A percentile compares a stretch with the other conserved stretches of the same genome.
Evolutionary conservation across 2,113 vertebrate species (phyloP).

Genomic region (Lichenostomus cassidix): DNA sequence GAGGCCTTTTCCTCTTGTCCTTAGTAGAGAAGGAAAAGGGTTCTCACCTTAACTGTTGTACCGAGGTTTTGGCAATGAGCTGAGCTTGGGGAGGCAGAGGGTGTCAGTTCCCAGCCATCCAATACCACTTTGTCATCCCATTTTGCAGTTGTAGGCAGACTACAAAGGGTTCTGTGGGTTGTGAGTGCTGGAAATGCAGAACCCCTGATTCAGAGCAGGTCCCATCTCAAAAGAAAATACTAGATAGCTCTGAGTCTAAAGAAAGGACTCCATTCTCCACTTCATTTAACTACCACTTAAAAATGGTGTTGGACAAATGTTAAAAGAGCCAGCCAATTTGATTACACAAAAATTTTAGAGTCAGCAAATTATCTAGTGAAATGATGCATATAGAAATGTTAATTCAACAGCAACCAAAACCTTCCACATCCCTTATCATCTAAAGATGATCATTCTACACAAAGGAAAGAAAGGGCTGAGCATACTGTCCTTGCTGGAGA

Average conservation of each 20-base stretch:
- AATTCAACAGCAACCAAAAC: conserved; percentile 9
- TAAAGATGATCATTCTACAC: background rate
- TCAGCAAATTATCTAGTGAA: conserved; percentile 52
- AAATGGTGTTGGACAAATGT: conserved; percentile 6
- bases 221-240: background rate
- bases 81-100: background rate
- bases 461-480: background rate
- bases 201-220: background rate
- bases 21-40: background rate
- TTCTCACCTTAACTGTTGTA: background rate
- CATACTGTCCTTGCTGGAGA: background rate
- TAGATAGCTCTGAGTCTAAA: background rate
- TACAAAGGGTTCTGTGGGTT: background rate
- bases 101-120: background rate
- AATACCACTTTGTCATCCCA: background rate
- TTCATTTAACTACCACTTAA: background rate
- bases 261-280: background rate
- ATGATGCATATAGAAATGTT: conserved; percentile 25
- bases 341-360: conserved; percentile 18
- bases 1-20: background rate
- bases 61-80: background rate
- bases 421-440: background rate
- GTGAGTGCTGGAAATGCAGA: background rate
- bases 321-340: background rate
- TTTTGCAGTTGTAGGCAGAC: background rate